These are phyloP conservation scores for Pelochelys cantorii DNA, from an alignment of 2,797 vertebrate genomes.

Conservation along the genomic window DNA sequence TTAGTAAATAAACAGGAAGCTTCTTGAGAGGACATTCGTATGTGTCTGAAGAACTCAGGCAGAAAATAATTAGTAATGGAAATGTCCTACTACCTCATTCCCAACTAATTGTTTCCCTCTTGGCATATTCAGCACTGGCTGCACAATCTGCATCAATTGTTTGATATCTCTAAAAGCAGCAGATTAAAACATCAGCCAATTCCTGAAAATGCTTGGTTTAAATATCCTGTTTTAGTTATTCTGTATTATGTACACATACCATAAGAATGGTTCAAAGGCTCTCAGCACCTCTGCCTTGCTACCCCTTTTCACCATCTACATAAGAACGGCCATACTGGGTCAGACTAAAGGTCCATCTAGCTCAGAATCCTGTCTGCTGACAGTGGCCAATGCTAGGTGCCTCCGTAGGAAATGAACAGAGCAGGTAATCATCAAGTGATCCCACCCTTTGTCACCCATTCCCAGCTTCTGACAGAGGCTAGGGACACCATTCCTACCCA, in stretches of 20 bases:
- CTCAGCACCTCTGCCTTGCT: too few relatives aligned
- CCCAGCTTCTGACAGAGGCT: too few relatives aligned
- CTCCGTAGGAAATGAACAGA: too few relatives aligned
- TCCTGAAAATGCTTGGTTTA: not conserved
- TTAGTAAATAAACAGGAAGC: not conserved
- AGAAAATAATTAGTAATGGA: not conserved
- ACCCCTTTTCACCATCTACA: too few relatives aligned
- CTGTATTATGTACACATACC: not conserved
- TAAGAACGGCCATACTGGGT: too few relatives aligned
- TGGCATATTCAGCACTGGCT: not conserved
- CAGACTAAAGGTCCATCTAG: too few relatives aligned
- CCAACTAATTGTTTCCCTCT: not conserved
- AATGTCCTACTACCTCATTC: not conserved
- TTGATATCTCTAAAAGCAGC: not conserved
- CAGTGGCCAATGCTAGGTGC: too few relatives aligned
- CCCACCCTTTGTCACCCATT: too few relatives aligned
- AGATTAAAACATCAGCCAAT: not conserved
- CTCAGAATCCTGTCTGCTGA: too few relatives aligned
- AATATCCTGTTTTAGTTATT: not conserved
- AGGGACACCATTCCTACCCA: too few relatives aligned
- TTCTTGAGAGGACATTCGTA: not conserved
- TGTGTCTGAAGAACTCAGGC: not conserved
- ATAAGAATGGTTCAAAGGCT: too few relatives aligned
- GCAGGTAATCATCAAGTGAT: too few relatives aligned
- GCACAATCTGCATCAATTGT: not conserved